Percentiles rank a stretch among this genome's conserved stretches.
These are phyloP conservation scores for Drosophila repletoides DNA, from an alignment of 1,140 invertebrate genomes.

Conservation along the genomic window DNA sequence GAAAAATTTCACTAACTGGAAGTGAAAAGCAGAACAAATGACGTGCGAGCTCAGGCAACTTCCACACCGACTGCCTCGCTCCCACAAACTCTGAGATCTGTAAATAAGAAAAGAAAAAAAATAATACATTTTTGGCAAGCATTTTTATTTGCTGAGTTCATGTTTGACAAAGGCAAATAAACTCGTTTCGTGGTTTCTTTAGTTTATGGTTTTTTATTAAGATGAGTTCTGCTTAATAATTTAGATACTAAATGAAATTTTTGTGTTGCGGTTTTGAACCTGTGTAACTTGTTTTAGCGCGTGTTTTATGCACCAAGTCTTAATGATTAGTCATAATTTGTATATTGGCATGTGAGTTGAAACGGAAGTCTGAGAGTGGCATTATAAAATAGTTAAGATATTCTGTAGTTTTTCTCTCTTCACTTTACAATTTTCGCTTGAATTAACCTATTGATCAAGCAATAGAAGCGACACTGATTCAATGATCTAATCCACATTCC, in stretches of 20 bases:
- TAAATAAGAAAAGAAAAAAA: slow-evolving; percentile 30
- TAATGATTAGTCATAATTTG: slow-evolving; percentile 70
- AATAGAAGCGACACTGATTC: not conserved
- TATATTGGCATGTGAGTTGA: slow-evolving; percentile 49
- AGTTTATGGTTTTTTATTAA: slow-evolving; percentile 36
- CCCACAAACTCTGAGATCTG: slow-evolving; percentile 19
- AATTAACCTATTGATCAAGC: slow-evolving; percentile 5
- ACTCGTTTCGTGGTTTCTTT: slow-evolving; percentile 51
- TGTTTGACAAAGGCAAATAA: slow-evolving; percentile 53
- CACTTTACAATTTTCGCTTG: slow-evolving; percentile 8
- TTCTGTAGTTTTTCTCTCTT: no score
- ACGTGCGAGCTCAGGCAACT: slow-evolving; percentile 20
- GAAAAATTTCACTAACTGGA: slow-evolving; percentile 74
- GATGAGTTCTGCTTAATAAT: slow-evolving; percentile 61
- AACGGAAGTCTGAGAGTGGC: slow-evolving; percentile 53
- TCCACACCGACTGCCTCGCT: slow-evolving; percentile 6
- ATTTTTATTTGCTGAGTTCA: slow-evolving; percentile 42
- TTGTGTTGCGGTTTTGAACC: slow-evolving; percentile 34
- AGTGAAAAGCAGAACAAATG: slow-evolving; percentile 80
- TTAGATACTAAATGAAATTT: slow-evolving; percentile 48
- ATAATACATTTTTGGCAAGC: slow-evolving; percentile 42
- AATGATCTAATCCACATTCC: slow-evolving; percentile 22
- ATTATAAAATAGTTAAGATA: no score
- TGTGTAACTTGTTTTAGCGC: slow-evolving; percentile 61
- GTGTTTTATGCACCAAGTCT: slow-evolving; percentile 53